Evolutionary conservation across 1,140 invertebrate species (phyloP), one percentile per base, ranked within the genome.

Genomic region (Magallana gigas): DNA sequence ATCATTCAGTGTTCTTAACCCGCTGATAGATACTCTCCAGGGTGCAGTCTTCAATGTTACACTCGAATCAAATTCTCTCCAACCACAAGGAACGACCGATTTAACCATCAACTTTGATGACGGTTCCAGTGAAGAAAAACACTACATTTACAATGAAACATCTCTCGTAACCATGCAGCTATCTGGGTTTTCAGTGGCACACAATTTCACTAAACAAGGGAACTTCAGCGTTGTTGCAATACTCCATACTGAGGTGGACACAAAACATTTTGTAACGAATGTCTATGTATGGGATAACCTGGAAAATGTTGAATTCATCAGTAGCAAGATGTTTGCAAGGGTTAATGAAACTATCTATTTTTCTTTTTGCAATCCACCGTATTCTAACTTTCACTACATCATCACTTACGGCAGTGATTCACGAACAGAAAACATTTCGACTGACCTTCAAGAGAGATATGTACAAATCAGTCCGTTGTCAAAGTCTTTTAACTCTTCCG

Each of bases 241-340:
- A 18, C 29, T 85, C 8, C 12, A 85, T 9, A 82, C 71, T 2
- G 87, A 88, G 83, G 62, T 88, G 8, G 71, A 60, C n/a, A 8
- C 36, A n/a, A 56, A 83, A 23, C 6, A 64, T 4, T 68, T 68
- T 7, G 12, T n/a, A 29, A 29, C 57, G 6, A 5, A 68, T 56
- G 68, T 57, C 9, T 85, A 88, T 36, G 36, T 88, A 18, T 85
- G 84, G 84, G 80, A 88, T 12, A 71, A 85, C 58, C 16, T 88
- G 16, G 81, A 64, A 7, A 36, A 57, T 57, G 60, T 84, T n/a
- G n/a, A 8, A 14, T n/a, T 58, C 1, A 7, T 14, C 16, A n/a
- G 57, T 14, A 58, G 14, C 23, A 8, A 23, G 0, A 12, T 60
- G 8, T 36, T 18, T 62, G 83, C n/a, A 2, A 23, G 16, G 23